These are phyloP conservation scores for Anthonomus grandis DNA, from an alignment of 1,140 invertebrate species.

Conservation along the genomic window DNA sequence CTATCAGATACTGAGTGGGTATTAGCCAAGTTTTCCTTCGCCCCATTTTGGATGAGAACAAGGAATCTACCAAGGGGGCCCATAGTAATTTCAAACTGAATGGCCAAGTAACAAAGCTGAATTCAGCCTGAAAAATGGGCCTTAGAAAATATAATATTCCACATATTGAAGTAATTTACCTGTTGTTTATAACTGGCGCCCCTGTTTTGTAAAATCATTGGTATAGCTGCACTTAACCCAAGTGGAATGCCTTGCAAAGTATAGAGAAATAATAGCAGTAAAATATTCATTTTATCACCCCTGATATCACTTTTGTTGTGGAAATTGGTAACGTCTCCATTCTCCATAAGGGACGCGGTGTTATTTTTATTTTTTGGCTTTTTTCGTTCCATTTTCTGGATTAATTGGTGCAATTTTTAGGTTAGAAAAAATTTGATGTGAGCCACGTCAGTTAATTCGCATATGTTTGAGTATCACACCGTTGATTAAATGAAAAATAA, in stretches of 20 bases:
- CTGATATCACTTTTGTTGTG: conserved; percentile 28
- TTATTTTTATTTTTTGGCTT: conserved; percentile 15
- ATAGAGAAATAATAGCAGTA: conserved; percentile 87
- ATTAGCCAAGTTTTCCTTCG: conserved; percentile 97
- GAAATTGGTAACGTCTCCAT: conserved; percentile 19
- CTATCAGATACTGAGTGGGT: conserved; percentile 83
- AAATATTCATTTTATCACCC: conserved; percentile 75
- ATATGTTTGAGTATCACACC: too few species aligned
- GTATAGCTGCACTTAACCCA: conserved; percentile 88
- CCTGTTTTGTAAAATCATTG: conserved; percentile 91
- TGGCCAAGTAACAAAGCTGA: conserved; percentile 97
- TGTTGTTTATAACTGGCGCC: conserved; percentile 86
- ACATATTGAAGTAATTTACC: conserved; percentile 48
- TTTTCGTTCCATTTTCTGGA: conserved; percentile 28
- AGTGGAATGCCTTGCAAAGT: conserved; percentile 95
- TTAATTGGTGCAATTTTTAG: too few species aligned
- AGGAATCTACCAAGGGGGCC: conserved; percentile 96
- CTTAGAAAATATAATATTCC: conserved; percentile 11
- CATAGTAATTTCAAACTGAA: conserved; percentile 96
- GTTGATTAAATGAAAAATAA: too few species aligned
- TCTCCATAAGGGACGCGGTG: conserved; percentile 19
- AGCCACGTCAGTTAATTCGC: too few species aligned
- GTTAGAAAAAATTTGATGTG: too few species aligned
- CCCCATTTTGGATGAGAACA: conserved; percentile 81
- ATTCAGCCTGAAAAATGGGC: conserved; percentile 78